phyloP scores from a whole-genome alignment of 2,797 vertebrate genomes.

The Lepus oiostolus region DNA sequence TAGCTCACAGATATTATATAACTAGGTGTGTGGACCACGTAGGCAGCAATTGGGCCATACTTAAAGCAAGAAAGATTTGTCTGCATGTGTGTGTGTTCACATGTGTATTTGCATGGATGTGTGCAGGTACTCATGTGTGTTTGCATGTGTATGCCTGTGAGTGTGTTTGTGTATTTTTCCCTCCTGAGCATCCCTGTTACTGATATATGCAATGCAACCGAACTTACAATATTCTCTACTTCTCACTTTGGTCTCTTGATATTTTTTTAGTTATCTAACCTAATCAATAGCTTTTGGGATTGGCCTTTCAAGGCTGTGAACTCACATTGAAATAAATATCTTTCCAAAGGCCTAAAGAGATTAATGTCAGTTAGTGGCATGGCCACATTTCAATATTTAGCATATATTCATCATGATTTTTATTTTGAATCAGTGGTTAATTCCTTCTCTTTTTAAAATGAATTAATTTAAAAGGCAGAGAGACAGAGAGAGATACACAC shows the following conservation, averaged over 20 bases:
- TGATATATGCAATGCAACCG: background rate
- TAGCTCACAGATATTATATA: background rate
- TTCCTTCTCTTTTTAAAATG: background rate
- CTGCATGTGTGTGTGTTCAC: background rate
- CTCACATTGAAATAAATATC: background rate
- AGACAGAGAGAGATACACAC: too few relatives aligned
- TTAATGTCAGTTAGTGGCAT: background rate
- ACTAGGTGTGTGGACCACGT: background rate
- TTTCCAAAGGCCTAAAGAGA: background rate
- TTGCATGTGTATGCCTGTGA: too few relatives aligned
- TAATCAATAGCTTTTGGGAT: background rate
- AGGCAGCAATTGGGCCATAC: background rate
- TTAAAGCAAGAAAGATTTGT: background rate
- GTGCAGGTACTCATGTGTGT: background rate
- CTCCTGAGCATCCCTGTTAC: background rate
- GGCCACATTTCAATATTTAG: background rate
- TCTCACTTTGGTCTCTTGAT: background rate
- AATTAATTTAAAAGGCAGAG: too few relatives aligned
- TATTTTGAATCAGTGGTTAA: background rate
- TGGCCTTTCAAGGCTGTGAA: background rate
- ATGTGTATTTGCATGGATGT: too few relatives aligned
- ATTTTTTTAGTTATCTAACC: background rate
- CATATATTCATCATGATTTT: background rate
- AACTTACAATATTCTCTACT: background rate
- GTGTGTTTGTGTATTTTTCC: background rate